These are phyloP conservation scores for Mustela lutreola DNA, from an alignment of 2,113 vertebrate genomes.

Conservation along the genomic window DNA sequence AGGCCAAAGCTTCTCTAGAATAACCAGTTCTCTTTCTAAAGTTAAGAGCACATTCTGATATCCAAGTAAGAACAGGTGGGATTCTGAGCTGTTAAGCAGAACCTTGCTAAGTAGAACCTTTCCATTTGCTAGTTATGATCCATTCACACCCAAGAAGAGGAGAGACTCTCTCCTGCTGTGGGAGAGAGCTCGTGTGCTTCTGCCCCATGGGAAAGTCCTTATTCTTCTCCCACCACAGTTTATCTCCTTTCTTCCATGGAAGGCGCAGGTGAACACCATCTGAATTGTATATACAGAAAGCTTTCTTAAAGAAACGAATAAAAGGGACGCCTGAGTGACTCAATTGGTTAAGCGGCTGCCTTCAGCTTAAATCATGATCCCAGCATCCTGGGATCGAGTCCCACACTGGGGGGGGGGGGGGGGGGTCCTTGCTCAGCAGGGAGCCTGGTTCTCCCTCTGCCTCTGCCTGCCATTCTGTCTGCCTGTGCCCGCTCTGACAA, in stretches of 20 bases:
- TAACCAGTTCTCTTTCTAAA: neutral
- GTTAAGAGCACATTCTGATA: neutral
- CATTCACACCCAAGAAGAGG: neutral
- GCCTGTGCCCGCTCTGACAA: too few relatives aligned
- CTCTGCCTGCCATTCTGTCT: too few relatives aligned
- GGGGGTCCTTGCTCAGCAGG: too few relatives aligned
- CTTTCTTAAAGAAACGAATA: conserved; percentile 7
- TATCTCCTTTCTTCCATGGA: neutral
- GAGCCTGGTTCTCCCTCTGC: too few relatives aligned
- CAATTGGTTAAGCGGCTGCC: too few relatives aligned
- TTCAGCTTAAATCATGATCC: too few relatives aligned
- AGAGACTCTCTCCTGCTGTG: neutral
- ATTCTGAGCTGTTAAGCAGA: neutral
- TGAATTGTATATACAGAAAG: neutral
- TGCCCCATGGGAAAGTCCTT: neutral
- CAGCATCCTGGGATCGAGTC: too few relatives aligned
- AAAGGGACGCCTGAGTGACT: neutral
- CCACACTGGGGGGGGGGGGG: too few relatives aligned
- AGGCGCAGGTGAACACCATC: neutral
- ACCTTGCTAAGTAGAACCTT: neutral
- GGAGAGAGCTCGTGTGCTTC: neutral
- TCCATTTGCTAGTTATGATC: neutral
- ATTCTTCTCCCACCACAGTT: neutral
- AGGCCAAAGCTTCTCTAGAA: neutral
- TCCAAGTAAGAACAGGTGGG: neutral